Base-by-base conservation (phyloP, 2,113 vertebrate species). In the Solenodon paradoxus region DNA sequence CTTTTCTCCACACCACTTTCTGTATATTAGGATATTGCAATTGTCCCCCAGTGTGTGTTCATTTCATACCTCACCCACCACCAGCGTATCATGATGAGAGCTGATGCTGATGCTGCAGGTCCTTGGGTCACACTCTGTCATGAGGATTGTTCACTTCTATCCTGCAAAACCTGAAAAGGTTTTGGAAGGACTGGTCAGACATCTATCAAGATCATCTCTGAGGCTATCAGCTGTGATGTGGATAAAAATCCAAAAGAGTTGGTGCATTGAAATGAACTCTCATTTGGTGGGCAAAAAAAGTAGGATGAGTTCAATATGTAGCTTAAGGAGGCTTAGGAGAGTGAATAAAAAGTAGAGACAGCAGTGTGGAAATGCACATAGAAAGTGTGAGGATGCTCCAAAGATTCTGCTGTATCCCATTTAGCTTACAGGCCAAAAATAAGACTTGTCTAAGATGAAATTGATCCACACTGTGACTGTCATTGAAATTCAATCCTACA, bases 361-460 rank as follows among this genome's bases (percentile, higher is more conserved):
- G 59, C 13, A 24, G 28, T 19, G 15, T 11, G 90, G 79, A 9
- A 35, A 13, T 38, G 19, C 3, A 40, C 12, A 1, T 8, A 9
- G 57, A 30, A 8, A 84, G 38, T 22, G 0, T 47, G 26, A 90
- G 74, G 79, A 63, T 30, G 19, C 68, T 74, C 68, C 30, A 8
- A 35, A 85, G 77, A 59, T 79, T n/a, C 42, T 91, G 22, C 51
- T 68, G 40, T 91, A 94, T 92, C 92, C 74, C 78, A 59, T 95
- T 97, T 80, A 96, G 97, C 93, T 96, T 93, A 93, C 38, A 20
- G 74, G 80, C 63, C 80, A 45, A 55, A 96, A 95, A 95, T 72
- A 71, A 79, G 83, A 69, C 92, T 90, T 77, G 35, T 45, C 30
- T 63, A 51, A 79, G 95, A 42, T 86, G 85, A 94, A 95, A 92